Conservation (phyloP, 2,888 invertebrate species). For the Eupithecia exiguata region DNA sequence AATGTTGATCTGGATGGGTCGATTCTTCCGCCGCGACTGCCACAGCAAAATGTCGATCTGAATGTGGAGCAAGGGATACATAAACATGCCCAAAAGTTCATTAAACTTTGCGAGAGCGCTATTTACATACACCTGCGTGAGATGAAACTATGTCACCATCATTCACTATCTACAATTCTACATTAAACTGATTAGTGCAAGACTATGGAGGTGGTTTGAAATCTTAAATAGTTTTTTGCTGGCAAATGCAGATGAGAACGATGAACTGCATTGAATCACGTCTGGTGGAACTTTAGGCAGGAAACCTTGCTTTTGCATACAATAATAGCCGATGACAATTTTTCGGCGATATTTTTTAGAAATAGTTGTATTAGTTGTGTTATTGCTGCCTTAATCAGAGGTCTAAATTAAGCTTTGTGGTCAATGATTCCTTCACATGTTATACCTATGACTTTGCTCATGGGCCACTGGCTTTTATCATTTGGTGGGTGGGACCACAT, state of each 20-base stretch:
- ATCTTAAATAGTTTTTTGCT: conserved; percentile 3
- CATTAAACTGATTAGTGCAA: neutral
- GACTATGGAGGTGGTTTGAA: neutral
- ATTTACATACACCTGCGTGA: neutral
- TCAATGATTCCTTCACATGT: conserved; percentile 2
- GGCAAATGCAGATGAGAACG: conserved; percentile 7
- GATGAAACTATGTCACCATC: neutral
- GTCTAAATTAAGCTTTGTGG: neutral
- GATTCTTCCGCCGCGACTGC: neutral
- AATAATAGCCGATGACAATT: neutral
- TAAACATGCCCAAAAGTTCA: neutral
- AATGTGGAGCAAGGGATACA: neutral
- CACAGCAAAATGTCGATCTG: neutral
- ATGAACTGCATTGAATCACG: neutral
- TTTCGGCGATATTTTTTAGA: neutral
- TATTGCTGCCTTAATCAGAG: neutral
- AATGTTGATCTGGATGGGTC: neutral
- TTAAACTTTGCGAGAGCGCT: neutral
- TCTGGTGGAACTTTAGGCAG: neutral
- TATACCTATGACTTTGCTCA: neutral
- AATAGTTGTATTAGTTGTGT: neutral
- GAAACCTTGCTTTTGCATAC: neutral
- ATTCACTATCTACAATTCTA: neutral
- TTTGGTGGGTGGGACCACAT: neutral
- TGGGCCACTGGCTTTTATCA: neutral